phyloP scores from a whole-genome alignment of 2,797 vertebrate species.

The Chaunax sp. region DNA sequence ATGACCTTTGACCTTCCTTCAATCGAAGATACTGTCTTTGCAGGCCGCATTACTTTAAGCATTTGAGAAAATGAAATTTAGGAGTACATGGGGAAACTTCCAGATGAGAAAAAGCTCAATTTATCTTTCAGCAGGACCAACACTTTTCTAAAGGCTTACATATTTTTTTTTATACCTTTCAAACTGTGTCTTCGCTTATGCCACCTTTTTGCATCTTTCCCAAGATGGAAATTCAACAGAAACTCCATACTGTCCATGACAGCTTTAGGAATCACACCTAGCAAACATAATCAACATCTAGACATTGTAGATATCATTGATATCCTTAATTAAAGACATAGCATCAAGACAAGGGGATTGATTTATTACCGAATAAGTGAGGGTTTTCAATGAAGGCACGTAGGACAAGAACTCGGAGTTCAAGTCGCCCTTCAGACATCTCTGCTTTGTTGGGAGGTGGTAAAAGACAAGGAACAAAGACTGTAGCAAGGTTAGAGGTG shows the following conservation, averaged over 20 bases:
- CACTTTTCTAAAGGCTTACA: no score
- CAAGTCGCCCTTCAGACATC: slow-evolving; percentile 86
- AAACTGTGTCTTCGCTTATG: slow-evolving; percentile 55
- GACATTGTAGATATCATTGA: background rate
- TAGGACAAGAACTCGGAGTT: slow-evolving; percentile 85
- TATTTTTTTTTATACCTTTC: no score
- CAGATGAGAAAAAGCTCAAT: background rate
- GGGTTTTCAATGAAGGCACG: slow-evolving; percentile 87
- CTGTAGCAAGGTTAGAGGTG: slow-evolving; percentile 89
- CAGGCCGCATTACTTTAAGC: slow-evolving; percentile 18
- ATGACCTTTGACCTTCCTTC: slow-evolving; percentile 44
- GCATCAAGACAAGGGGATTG: background rate
- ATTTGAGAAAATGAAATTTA: background rate
- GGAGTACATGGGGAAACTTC: background rate
- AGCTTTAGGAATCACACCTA: slow-evolving; percentile 75
- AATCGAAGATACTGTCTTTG: slow-evolving; percentile 40
- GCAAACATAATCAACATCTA: background rate
- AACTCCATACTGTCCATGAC: slow-evolving; percentile 68
- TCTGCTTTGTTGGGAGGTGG: slow-evolving; percentile 84
- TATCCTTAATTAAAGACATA: fast-evolving
- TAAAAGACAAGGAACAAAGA: slow-evolving; percentile 91
- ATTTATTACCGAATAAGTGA: slow-evolving; percentile 83
- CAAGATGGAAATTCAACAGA: slow-evolving; percentile 37
- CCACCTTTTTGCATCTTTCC: slow-evolving; percentile 38
- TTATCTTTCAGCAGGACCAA: background rate